Conservation (phyloP, 1,140 invertebrate species). For the Conus ventricosus region DNA sequence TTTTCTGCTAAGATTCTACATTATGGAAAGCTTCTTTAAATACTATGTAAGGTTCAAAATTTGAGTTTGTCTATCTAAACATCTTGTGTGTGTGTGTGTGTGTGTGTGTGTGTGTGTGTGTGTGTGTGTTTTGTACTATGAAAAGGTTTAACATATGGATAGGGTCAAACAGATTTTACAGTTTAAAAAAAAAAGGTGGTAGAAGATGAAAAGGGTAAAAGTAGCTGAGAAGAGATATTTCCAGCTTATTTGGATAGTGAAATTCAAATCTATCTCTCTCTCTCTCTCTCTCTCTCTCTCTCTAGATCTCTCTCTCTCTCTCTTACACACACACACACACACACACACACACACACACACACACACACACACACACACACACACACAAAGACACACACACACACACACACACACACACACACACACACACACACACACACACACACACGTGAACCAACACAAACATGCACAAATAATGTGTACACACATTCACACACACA, state of each 20-base stretch:
- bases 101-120: not conserved
- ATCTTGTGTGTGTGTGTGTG: not conserved
- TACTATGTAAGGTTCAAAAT: not conserved
- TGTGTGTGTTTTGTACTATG: not conserved
- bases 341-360: not conserved
- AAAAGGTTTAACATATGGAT: too few relatives aligned
- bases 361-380: not conserved
- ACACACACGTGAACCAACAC: not conserved
- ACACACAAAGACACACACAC: not conserved
- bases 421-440: too few relatives aligned
- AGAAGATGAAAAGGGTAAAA: too few relatives aligned
- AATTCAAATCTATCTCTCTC: not conserved
- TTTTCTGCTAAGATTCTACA: too few relatives aligned
- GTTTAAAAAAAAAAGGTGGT: too few relatives aligned
- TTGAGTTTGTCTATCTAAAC: not conserved
- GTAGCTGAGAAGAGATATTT: too few relatives aligned
- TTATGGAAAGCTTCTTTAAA: too few relatives aligned
- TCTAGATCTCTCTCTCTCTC: too few relatives aligned
- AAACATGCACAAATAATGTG: not conserved
- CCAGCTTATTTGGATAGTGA: too few relatives aligned
- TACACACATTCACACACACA: not conserved
- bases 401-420: too few relatives aligned
- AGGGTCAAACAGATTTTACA: too few relatives aligned
- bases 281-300: slow-evolving; percentile 6
- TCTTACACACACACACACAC: not conserved